Evolutionary conservation across 1,140 invertebrate species (phyloP).

Genomic region (Halesus radiatus): DNA sequence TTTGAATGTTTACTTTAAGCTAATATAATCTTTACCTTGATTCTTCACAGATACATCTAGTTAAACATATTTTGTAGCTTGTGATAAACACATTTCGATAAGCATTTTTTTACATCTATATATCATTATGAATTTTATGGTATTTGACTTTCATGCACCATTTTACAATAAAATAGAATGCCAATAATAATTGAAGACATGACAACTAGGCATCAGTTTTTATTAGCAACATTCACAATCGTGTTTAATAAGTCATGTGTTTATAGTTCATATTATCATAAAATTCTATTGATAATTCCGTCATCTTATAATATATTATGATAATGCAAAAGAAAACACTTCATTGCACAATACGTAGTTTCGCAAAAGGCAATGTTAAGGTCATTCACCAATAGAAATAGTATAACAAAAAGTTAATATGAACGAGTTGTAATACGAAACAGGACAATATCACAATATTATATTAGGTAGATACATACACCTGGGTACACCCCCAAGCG

Average conservation of each 20-base stretch:
- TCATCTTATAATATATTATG: background rate
- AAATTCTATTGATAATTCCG: background rate
- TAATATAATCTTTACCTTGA: no score
- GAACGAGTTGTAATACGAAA: background rate
- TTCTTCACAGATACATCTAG: no score
- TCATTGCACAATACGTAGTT: background rate
- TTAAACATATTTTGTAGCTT: no score
- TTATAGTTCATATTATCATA: conserved; percentile 1
- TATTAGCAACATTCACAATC: conserved; percentile 23
- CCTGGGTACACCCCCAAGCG: background rate
- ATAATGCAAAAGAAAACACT: background rate
- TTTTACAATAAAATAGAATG: background rate
- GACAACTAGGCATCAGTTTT: background rate
- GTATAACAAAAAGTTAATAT: conserved; percentile 1
- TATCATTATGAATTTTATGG: no score
- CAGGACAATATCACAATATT: background rate
- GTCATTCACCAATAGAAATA: conserved; percentile 30
- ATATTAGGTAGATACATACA: no score
- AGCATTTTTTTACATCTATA: no score
- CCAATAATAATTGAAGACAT: conserved; percentile 7
- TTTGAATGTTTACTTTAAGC: no score
- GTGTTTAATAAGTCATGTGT: conserved; percentile 14
- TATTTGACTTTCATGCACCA: background rate
- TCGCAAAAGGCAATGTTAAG: conserved; percentile 16
- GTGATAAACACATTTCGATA: no score